Evolutionary conservation across 1,140 invertebrate species (phyloP).

Genomic region (Heliconius melpomene): DNA sequence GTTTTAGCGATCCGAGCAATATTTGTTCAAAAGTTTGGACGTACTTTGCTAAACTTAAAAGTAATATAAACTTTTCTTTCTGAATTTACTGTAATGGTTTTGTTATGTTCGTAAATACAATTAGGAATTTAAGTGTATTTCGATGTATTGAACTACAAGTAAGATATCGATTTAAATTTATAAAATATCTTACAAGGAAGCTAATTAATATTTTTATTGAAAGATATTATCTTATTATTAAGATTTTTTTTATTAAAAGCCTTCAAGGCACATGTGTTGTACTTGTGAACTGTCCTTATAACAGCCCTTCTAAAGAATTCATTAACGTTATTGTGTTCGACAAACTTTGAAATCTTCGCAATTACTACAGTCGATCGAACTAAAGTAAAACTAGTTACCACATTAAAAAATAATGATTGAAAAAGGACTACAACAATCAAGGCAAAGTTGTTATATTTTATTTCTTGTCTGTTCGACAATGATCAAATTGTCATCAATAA

Average conservation of each 20-base stretch:
- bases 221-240: too few relatives aligned
- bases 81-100: constrained; percentile 39
- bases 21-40: constrained; percentile 54
- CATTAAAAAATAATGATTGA: too few relatives aligned
- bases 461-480: not conserved
- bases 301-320: too few relatives aligned
- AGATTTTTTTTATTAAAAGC: too few relatives aligned
- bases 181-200: not conserved
- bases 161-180: not conserved
- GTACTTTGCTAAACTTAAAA: constrained; percentile 54
- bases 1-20: constrained; percentile 60
- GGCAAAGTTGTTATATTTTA: not conserved
- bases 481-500: constrained; percentile 17
- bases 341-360: too few relatives aligned
- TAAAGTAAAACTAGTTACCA: too few relatives aligned
- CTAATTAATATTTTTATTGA: not conserved
- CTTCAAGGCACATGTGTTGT: too few relatives aligned
- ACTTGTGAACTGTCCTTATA: too few relatives aligned
- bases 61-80: constrained; percentile 60
- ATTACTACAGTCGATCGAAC: too few relatives aligned
- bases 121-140: not conserved
- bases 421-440: too few relatives aligned
- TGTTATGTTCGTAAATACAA: not conserved
- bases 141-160: not conserved
- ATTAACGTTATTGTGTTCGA: too few relatives aligned